A percentile compares a stretch with the other conserved stretches of the same genome.
Evolutionary conservation across 2,113 vertebrate species (phyloP).

Genomic region (Stegostoma tigrinum): DNA sequence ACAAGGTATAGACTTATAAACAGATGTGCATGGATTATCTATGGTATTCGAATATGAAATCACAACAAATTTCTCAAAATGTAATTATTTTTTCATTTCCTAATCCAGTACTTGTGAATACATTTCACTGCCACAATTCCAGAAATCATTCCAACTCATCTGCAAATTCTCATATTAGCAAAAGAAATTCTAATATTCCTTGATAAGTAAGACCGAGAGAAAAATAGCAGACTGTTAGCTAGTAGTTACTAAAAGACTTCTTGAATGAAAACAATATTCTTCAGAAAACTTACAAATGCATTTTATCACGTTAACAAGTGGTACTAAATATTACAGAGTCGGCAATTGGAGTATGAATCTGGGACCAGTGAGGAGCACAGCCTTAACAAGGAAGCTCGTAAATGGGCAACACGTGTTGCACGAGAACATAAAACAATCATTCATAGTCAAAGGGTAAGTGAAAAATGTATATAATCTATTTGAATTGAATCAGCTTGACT

Average conservation of each 20-base stretch:
- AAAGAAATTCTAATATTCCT: background rate
- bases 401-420: constrained; percentile 89
- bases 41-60: background rate
- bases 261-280: background rate
- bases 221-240: background rate
- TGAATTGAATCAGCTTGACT: background rate
- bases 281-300: too few species aligned
- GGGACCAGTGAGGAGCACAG: constrained; percentile 96
- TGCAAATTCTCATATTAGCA: constrained; percentile 6
- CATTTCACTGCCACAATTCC: background rate
- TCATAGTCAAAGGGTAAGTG: constrained; percentile 78
- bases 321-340: constrained; percentile 62
- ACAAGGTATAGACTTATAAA: background rate
- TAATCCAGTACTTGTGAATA: background rate
- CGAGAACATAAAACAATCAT: constrained; percentile 93
- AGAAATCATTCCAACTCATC: background rate
- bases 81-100: background rate
- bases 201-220: background rate
- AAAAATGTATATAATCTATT: background rate
- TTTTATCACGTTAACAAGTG: background rate
- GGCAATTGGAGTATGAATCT: constrained; percentile 86
- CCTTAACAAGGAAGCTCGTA: constrained; percentile 94
- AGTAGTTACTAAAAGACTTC: background rate
- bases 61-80: background rate
- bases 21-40: background rate